Evolutionary conservation across 2,888 invertebrate species (phyloP).

Genomic region (Agonopterix heracliana): DNA sequence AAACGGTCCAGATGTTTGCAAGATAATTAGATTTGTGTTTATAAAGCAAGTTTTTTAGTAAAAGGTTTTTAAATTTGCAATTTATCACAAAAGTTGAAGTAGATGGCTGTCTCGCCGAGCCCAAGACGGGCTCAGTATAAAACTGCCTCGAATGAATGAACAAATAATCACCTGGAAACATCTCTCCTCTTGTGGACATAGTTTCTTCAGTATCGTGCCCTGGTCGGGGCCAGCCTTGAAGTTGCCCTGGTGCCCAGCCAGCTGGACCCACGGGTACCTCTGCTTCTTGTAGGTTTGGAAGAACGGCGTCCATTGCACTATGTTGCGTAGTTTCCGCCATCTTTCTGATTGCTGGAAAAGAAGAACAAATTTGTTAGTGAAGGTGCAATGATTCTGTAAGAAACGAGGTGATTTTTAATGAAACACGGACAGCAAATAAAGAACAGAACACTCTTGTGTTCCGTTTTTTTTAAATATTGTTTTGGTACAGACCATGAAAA

Average conservation of each 20-base stretch:
- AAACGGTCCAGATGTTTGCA: too few species aligned
- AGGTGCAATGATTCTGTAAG: not conserved
- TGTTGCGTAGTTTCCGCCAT: slow-evolving; percentile 95
- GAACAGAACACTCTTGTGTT: too few species aligned
- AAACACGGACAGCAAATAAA: too few species aligned
- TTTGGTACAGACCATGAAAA: too few species aligned
- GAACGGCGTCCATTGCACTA: slow-evolving; percentile 97
- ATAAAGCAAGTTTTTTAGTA: too few species aligned
- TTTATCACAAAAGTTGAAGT: too few species aligned
- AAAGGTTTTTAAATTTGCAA: too few species aligned
- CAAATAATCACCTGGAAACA: slow-evolving; percentile 81
- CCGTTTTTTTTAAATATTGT: too few species aligned
- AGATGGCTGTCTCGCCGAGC: too few species aligned
- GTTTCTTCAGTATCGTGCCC: slow-evolving; percentile 95
- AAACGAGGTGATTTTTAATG: not conserved
- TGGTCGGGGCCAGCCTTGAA: slow-evolving; percentile 95
- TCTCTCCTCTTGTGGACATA: slow-evolving; percentile 91
- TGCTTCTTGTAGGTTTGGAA: slow-evolving; percentile 97
- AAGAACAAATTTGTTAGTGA: not conserved
- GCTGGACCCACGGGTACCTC: slow-evolving; percentile 96
- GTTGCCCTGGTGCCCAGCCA: slow-evolving; percentile 96
- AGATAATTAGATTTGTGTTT: too few species aligned
- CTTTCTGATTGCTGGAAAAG: slow-evolving; percentile 86
- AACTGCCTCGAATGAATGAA: too few species aligned
- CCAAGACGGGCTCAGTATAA: too few species aligned